A percentile compares a stretch with the other conserved stretches of the same genome.
Conservation (phyloP, 1,140 invertebrate species). For the Scaptomyza hsui region DNA sequence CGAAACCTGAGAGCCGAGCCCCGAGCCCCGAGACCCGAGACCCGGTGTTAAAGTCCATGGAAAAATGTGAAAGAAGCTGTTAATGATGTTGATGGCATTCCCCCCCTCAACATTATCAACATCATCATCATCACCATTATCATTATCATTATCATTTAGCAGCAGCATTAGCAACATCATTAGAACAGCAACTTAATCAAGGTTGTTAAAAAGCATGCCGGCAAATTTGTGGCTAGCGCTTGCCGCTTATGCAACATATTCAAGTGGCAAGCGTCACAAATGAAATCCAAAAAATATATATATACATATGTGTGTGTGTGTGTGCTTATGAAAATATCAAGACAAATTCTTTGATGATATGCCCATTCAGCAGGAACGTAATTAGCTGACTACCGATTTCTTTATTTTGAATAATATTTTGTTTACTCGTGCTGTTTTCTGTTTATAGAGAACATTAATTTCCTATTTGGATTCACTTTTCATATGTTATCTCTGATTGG, state of each 20-base stretch:
- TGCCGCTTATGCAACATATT: constrained; percentile 45
- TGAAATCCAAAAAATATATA: constrained; percentile 5
- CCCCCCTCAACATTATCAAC: constrained; percentile 3
- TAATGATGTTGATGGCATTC: constrained; percentile 62
- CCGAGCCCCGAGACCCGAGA: constrained; percentile 2
- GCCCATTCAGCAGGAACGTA: constrained; percentile 15
- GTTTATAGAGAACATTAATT: constrained; percentile 34
- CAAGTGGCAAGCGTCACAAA: constrained; percentile 31
- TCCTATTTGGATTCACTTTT: constrained; percentile 16
- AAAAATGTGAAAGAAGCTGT: constrained; percentile 50
- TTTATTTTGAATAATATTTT: constrained; percentile 16
- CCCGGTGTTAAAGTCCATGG: constrained; percentile 1
- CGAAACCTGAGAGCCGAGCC: not conserved
- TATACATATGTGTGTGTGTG: not conserved
- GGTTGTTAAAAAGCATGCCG: constrained; percentile 70
- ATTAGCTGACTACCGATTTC: constrained; percentile 11
- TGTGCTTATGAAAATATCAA: not conserved
- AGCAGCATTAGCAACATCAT: constrained; percentile 72
- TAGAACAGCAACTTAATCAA: constrained; percentile 81
- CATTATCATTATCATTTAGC: constrained; percentile 27
- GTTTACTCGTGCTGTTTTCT: constrained; percentile 15
- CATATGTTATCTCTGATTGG: constrained; percentile 35
- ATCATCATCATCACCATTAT: constrained; percentile 46
- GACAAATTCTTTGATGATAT: constrained; percentile 28
- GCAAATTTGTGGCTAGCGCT: constrained; percentile 22